Conservation (phyloP, 2,888 invertebrate species). For the Phyto melanocephala region DNA sequence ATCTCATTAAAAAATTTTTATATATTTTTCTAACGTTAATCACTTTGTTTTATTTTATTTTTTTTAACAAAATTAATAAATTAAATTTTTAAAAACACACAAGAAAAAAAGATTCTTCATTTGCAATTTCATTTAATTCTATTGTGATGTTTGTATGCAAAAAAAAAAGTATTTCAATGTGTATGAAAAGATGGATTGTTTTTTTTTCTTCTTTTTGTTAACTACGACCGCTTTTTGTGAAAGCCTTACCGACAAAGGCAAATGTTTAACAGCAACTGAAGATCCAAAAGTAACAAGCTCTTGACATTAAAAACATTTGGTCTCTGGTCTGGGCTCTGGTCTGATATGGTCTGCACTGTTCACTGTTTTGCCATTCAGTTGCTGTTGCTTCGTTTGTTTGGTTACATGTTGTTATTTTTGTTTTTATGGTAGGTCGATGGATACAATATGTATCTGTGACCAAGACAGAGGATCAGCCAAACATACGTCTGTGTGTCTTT, state of each 20-base stretch:
- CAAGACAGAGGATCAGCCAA: conserved; percentile 55
- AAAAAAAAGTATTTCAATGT: neutral
- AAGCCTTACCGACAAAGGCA: conserved; percentile 67
- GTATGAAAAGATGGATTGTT: neutral
- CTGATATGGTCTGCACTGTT: conserved; percentile 38
- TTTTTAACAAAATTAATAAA: neutral
- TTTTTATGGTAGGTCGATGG: conserved; percentile 38
- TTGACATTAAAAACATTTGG: conserved; percentile 62
- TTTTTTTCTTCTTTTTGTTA: neutral
- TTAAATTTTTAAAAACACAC: no score
- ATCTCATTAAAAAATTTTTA: conserved; percentile 25
- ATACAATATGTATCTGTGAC: conserved; percentile 54
- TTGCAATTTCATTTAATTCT: conserved; percentile 12
- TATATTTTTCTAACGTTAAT: conserved; percentile 51
- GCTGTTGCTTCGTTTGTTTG: conserved; percentile 44
- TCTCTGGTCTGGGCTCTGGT: conserved; percentile 39
- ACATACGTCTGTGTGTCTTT: conserved; percentile 13
- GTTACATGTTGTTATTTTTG: conserved; percentile 17
- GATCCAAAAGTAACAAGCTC: conserved; percentile 65
- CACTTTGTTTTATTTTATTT: neutral
- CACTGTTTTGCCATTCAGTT: conserved; percentile 15
- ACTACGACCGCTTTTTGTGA: conserved; percentile 48
- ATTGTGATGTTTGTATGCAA: neutral
- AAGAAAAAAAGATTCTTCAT: no score
- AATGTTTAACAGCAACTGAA: conserved; percentile 69